A percentile compares a stretch with the other conserved stretches of the same genome.
phyloP scores from a whole-genome alignment of 2,113 vertebrate species.

The Python bivittatus region DNA sequence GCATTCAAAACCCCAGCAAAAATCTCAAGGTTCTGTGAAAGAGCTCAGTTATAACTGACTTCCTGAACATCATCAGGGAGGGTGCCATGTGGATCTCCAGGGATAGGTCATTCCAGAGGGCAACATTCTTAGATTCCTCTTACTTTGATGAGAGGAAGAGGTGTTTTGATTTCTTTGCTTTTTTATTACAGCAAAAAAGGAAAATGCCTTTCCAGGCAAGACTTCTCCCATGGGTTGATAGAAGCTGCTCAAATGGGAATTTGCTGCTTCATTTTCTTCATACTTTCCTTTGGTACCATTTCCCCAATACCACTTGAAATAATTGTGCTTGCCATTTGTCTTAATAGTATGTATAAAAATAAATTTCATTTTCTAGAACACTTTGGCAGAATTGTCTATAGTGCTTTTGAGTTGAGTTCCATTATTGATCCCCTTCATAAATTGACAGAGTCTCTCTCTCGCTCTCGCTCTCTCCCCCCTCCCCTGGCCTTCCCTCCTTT shows the following conservation, averaged over 20 bases:
- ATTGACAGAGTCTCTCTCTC: conserved; percentile 42
- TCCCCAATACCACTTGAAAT: conserved; percentile 7
- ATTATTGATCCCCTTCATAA: conserved; percentile 62
- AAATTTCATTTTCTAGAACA: conserved; percentile 28
- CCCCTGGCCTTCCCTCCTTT: neutral
- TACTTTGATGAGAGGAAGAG: neutral
- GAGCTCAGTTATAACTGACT: neutral
- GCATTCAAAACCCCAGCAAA: neutral
- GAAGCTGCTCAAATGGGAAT: conserved; percentile 17
- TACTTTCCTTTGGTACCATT: neutral
- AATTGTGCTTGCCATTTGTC: neutral
- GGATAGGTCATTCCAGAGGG: neutral
- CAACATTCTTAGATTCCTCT: neutral
- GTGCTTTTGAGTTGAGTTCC: conserved; percentile 54
- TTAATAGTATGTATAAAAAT: conserved; percentile 30
- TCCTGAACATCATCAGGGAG: neutral
- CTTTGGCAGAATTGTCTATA: conserved; percentile 44
- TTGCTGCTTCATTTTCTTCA: conserved; percentile 42
- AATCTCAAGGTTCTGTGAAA: neutral
- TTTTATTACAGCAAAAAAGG: conserved; percentile 5
- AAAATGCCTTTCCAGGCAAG: neutral
- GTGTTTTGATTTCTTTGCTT: neutral
- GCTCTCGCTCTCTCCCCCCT: neutral
- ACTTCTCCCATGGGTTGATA: conserved; percentile 31
- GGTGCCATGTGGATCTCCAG: neutral